Evolutionary conservation across 2,113 vertebrate species (phyloP), one percentile per base, ranked within the genome.

Genomic region (Serinus canaria): DNA sequence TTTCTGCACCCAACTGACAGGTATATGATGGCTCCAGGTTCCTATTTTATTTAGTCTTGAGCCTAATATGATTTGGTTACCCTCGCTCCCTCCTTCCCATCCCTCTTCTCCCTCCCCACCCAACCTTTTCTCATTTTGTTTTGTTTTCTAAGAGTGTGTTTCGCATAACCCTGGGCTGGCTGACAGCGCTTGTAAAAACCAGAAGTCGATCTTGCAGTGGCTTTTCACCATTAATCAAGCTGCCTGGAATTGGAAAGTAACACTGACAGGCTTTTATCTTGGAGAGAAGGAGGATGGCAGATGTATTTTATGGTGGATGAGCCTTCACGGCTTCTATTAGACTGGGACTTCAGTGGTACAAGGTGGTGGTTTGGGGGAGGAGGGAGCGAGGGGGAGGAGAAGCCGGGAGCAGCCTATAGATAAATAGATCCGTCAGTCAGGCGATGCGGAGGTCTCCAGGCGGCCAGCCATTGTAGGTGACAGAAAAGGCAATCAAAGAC

Each of bases 171-270:
- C 97, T 90, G 97, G 96, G 92, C 97, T 46, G 76, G 92, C 93
- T 97, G 97, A 97, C 97, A 97, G 97, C 83, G 39, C 97, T 97
- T 97, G 97, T 97, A 97, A 97, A 97, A 97, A 97, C 96, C 97
- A 97, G 96, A 87, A 98, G 97, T 97, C 97, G 97, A 98, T 98
- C 97, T 97, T 47, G 96, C 96, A 24, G 95, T 97, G 97, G 97
- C 98, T 98, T 97, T 97, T 97, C 97, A 97, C 97, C 98, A 98
- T 98, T 98, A 98, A 98, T 98, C 97, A 98, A 98, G 97, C 97
- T 97, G 98, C 97, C 97, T 96, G 94, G 97, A 97, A 97, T 97
- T 97, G 97, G 97, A 97, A 97, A 97, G 97, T 96, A 97, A 96
- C 97, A 96, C 95, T 98, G 98, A 98, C 97, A 97, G 97, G 95